Conservation (phyloP, 2,888 invertebrate genomes). For the Trachelus tabidus region DNA sequence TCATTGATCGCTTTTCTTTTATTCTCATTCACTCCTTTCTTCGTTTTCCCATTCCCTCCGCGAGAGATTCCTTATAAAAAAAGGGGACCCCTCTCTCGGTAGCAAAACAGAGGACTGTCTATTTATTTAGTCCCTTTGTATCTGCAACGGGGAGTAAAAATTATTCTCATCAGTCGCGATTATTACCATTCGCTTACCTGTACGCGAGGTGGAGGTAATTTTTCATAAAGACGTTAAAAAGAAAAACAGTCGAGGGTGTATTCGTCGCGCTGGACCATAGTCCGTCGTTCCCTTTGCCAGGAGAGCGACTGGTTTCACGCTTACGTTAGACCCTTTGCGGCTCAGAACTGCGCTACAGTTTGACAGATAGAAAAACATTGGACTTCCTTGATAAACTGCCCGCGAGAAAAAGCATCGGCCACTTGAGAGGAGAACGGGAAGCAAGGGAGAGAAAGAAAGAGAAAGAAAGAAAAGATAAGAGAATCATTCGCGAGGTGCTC, state of each 20-base stretch:
- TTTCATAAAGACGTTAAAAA: not conserved
- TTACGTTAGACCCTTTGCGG: constrained; percentile 8
- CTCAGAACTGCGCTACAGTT: constrained; percentile 34
- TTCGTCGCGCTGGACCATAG: not conserved
- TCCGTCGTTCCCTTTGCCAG: not conserved
- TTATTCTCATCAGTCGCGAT: not conserved
- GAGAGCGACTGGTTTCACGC: not conserved
- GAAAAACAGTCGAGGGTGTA: not conserved
- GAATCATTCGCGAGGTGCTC: not conserved
- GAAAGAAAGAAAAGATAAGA: constrained; percentile 23
- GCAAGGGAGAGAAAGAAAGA: constrained; percentile 21
- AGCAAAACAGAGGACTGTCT: not conserved
- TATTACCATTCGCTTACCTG: not conserved
- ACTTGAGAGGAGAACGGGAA: constrained; percentile 37
- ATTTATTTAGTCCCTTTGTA: not conserved
- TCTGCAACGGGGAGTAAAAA: not conserved
- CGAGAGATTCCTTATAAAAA: not conserved
- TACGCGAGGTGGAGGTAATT: not conserved
- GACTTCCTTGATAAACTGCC: constrained; percentile 58
- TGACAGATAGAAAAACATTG: constrained; percentile 56
- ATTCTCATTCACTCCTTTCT: constrained; percentile 45
- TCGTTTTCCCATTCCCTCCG: constrained; percentile 6
- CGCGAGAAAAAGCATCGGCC: constrained; percentile 51
- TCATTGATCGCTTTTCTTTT: constrained; percentile 43
- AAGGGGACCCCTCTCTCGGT: not conserved